These are phyloP conservation scores for Thelaira solivaga DNA, from an alignment of 2,888 invertebrate genomes.

Conservation along the genomic window DNA sequence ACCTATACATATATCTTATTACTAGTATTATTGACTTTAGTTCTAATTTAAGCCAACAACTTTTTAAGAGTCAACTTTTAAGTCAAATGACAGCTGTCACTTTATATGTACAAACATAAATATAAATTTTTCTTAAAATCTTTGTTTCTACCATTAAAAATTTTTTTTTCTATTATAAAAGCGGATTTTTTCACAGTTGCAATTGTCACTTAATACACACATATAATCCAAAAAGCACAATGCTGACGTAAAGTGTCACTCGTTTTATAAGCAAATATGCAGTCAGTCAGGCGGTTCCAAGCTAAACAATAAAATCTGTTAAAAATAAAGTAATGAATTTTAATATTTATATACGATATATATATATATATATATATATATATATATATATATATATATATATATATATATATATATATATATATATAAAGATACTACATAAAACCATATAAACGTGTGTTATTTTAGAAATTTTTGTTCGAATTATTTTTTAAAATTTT, in stretches of 20 bases:
- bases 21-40: constrained; percentile 6
- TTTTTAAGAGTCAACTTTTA: constrained; percentile 38
- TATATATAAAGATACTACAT: background rate
- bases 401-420: too few relatives aligned
- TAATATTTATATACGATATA: constrained; percentile 9
- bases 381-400: too few relatives aligned
- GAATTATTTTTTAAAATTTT: background rate
- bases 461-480: constrained; percentile 8
- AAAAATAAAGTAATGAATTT: background rate
- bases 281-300: constrained; percentile 6
- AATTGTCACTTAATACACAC: constrained; percentile 55
- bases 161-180: constrained; percentile 53
- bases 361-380: too few relatives aligned
- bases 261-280: constrained; percentile 32
- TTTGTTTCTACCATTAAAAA: constrained; percentile 40
- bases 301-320: constrained; percentile 38
- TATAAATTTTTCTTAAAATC: constrained; percentile 2
- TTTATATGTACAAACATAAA: background rate
- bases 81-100: constrained; percentile 50
- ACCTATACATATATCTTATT: too few relatives aligned
- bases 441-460: background rate
- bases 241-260: constrained; percentile 59
- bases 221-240: constrained; percentile 46
- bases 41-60: constrained; percentile 13
- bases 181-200: constrained; percentile 22